A percentile compares a stretch with the other conserved stretches of the same genome.
These are phyloP conservation scores for Neopelma chrysocephalum DNA, from an alignment of 2,797 vertebrate genomes.

Conservation along the genomic window DNA sequence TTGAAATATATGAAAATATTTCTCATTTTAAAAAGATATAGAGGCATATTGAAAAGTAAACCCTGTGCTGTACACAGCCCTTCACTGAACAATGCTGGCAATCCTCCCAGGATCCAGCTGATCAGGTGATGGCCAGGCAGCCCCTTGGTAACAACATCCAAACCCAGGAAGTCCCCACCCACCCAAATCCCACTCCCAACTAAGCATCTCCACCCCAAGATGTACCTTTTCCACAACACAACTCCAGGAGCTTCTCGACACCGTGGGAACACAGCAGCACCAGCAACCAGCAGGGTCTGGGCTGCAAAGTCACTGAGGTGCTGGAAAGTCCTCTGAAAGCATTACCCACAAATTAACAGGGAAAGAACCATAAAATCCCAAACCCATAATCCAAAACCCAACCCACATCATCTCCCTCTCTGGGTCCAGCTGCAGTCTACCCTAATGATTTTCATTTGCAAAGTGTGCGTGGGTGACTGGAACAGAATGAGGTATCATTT, in stretches of 20 bases:
- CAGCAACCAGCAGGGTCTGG: background rate
- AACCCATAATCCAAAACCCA: background rate
- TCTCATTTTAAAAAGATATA: background rate
- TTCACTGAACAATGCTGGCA: background rate
- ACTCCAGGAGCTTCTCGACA: background rate
- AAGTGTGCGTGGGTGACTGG: background rate
- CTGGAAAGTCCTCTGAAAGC: background rate
- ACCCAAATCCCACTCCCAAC: background rate
- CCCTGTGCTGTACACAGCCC: fast-evolving
- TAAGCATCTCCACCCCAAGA: background rate
- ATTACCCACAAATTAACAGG: background rate
- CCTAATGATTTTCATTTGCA: background rate
- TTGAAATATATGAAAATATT: background rate
- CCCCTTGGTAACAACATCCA: background rate
- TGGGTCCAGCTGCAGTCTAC: background rate
- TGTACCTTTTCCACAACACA: background rate
- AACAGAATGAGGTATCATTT: background rate
- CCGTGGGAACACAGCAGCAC: fast-evolving
- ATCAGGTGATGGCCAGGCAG: background rate
- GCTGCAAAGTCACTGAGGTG: background rate
- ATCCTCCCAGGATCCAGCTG: background rate
- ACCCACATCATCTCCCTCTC: background rate
- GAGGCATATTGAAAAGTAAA: background rate
- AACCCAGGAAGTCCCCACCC: background rate
- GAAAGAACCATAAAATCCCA: too few relatives aligned